A percentile compares a stretch with the other conserved stretches of the same genome.
phyloP scores from a whole-genome alignment of 2,797 vertebrate genomes.

The Oophaga sylvatica region DNA sequence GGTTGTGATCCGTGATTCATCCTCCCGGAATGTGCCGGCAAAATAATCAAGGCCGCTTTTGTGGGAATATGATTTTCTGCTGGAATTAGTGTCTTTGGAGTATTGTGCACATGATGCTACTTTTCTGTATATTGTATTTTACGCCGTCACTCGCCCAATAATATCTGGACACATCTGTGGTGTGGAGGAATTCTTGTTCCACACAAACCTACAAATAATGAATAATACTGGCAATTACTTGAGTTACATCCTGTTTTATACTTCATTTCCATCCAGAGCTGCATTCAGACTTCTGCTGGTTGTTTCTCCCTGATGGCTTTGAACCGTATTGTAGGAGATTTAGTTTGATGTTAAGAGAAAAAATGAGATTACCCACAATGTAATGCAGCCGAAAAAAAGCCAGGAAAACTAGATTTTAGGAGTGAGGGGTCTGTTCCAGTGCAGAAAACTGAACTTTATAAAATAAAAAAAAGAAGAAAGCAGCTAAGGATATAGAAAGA shows the following conservation, averaged over 20 bases:
- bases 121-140: neutral
- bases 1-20: constrained; percentile 27
- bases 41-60: neutral
- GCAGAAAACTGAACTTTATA: too few relatives aligned
- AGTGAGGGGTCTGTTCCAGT: too few relatives aligned
- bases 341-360: too few relatives aligned
- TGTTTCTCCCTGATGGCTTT: neutral
- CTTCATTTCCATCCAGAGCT: neutral
- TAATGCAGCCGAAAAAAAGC: too few relatives aligned
- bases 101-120: neutral
- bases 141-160: neutral
- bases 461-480: too few relatives aligned
- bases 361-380: too few relatives aligned
- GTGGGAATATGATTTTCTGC: neutral
- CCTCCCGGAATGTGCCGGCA: constrained; percentile 1
- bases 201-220: too few relatives aligned
- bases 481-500: too few relatives aligned
- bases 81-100: neutral
- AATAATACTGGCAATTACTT: too few relatives aligned
- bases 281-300: neutral
- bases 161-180: neutral
- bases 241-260: neutral
- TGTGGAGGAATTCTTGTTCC: neutral
- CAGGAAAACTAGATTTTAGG: too few relatives aligned
- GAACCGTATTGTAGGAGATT: too few relatives aligned